Conservation (phyloP, 2,888 invertebrate species). For the Cosmorhoe ocellata region DNA sequence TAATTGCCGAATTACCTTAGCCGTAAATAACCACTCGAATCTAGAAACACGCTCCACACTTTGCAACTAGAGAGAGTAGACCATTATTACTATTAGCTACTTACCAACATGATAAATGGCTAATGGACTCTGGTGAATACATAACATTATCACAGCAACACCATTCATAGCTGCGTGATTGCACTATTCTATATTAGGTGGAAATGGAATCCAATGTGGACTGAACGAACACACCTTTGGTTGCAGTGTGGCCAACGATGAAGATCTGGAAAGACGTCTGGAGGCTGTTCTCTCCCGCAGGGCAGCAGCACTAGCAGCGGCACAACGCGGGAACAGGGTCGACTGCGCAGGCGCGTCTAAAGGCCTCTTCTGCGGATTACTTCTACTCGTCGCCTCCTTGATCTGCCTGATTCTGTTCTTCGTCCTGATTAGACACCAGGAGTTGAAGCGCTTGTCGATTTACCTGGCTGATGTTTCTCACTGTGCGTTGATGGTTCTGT, state of each 20-base stretch:
- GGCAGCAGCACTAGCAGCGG: slow-evolving; percentile 93
- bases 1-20: too few species aligned
- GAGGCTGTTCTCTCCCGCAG: slow-evolving; percentile 94
- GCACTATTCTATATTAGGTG: slow-evolving; percentile 18
- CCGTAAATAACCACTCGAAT: too few species aligned
- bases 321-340: slow-evolving; percentile 90
- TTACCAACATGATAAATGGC: too few species aligned
- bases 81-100: too few species aligned
- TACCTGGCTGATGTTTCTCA: slow-evolving; percentile 96
- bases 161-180: slow-evolving; percentile 15
- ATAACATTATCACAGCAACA: background rate
- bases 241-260: slow-evolving; percentile 85
- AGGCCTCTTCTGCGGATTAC: slow-evolving; percentile 94
- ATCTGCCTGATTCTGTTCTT: slow-evolving; percentile 98
- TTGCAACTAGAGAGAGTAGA: too few species aligned
- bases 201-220: slow-evolving; percentile 32
- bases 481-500: slow-evolving; percentile 92
- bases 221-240: slow-evolving; percentile 71
- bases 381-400: slow-evolving; percentile 93
- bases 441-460: slow-evolving; percentile 92
- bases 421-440: slow-evolving; percentile 93
- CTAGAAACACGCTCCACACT: too few species aligned
- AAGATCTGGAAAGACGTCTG: slow-evolving; percentile 93
- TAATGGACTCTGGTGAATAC: too few species aligned
- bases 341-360: slow-evolving; percentile 98